A percentile compares a stretch with the other conserved stretches of the same genome.
Evolutionary conservation across 37 sponge, comb jelly and placozoan species (phyloP).

Genomic region (Dysidea cf. avara): DNA sequence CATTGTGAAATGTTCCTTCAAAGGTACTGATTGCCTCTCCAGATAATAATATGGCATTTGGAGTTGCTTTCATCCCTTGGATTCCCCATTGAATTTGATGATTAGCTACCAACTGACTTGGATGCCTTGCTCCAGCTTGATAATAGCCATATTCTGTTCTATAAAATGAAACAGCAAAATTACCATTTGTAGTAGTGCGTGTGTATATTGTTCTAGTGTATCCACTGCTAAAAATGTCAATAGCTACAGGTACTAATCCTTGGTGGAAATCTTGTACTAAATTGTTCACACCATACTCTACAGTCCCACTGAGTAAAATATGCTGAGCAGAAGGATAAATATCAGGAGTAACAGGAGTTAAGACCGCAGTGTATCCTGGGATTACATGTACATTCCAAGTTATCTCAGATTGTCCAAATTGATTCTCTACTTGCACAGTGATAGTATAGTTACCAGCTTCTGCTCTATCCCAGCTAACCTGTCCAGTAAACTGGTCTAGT

Average conservation of each 20-base stretch:
- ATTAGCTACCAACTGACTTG: not conserved
- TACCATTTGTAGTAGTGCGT: constrained; percentile 11
- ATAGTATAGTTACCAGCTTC: constrained; percentile 36
- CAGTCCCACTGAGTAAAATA: constrained; percentile 7
- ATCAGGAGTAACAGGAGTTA: constrained; percentile 1
- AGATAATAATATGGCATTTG: not conserved
- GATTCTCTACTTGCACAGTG: constrained; percentile 13
- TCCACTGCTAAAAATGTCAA: constrained; percentile 6
- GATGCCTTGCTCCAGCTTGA: constrained; percentile 25
- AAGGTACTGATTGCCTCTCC: constrained; percentile 3
- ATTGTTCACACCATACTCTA: constrained; percentile 4
- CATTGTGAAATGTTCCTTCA: constrained; percentile 33
- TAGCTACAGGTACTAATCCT: constrained; percentile 27
- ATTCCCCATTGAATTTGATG: constrained; percentile 2
- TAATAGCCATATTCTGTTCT: constrained; percentile 41
- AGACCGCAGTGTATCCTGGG: constrained; percentile 29
- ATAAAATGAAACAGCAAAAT: constrained; percentile 12
- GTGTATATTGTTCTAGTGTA: constrained; percentile 2
- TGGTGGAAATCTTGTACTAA: not conserved
- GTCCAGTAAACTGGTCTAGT: constrained; percentile 1
- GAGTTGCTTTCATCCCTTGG: constrained; percentile 27
- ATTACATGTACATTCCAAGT: constrained; percentile 5
- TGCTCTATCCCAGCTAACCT: constrained; percentile 20
- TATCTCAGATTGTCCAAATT: constrained; percentile 2
- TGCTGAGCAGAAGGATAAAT: constrained; percentile 9